These are phyloP conservation scores for Trichechus manatus DNA, from an alignment of 2,113 vertebrate genomes.

Conservation along the genomic window DNA sequence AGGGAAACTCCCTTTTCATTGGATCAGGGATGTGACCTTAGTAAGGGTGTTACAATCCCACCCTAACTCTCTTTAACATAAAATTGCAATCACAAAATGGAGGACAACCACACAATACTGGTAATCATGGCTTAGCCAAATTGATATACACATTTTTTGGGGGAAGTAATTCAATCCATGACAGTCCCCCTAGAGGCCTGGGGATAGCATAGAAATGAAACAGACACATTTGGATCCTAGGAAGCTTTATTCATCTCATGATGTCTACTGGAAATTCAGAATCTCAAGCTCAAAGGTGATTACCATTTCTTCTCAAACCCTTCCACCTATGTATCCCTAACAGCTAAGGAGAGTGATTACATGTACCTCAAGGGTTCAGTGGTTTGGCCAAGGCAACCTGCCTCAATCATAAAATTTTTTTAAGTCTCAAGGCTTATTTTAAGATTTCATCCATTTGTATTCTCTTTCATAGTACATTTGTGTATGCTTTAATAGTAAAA, in stretches of 20 bases:
- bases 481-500: background rate
- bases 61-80: too few relatives aligned
- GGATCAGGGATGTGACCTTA: too few relatives aligned
- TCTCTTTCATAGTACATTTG: background rate
- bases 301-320: constrained; percentile 27
- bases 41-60: too few relatives aligned
- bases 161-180: too few relatives aligned
- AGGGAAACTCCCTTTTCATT: too few relatives aligned
- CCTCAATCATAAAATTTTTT: background rate
- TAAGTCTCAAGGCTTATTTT: background rate
- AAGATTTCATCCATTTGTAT: background rate
- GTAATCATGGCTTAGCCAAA: too few relatives aligned
- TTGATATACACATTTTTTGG: too few relatives aligned
- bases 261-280: constrained; percentile 24
- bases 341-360: background rate
- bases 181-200: background rate
- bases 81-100: too few relatives aligned
- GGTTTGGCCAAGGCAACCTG: background rate
- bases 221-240: background rate
- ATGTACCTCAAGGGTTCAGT: background rate
- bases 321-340: background rate
- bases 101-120: too few relatives aligned
- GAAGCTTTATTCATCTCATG: constrained; percentile 11
- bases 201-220: background rate
- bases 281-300: background rate